Evolutionary conservation across 2,797 vertebrate genomes (phyloP).

Genomic region (Peromyscus attwateri): DNA sequence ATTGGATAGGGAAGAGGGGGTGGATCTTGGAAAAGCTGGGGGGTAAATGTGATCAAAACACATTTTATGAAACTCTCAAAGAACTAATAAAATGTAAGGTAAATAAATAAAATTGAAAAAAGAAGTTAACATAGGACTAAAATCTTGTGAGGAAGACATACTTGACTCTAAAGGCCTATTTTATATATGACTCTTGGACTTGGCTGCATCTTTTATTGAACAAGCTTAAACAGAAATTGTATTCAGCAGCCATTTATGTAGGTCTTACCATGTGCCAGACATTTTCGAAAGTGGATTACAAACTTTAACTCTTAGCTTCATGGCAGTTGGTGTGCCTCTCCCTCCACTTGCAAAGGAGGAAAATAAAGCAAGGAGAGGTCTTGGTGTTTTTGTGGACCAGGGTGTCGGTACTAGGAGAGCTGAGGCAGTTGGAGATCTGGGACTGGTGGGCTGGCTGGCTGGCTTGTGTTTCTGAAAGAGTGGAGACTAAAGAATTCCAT

Average conservation of each 20-base stretch:
- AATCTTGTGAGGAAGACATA: background rate
- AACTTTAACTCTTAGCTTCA: background rate
- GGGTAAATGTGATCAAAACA: background rate
- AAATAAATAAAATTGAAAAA: background rate
- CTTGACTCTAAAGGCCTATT: background rate
- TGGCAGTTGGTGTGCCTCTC: background rate
- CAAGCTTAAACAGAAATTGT: background rate
- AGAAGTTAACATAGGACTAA: background rate
- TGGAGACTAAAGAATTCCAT: background rate
- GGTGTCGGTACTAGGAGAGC: background rate
- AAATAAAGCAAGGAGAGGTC: background rate
- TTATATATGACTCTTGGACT: background rate
- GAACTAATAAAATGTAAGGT: background rate
- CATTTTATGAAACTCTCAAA: background rate
- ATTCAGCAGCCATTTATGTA: background rate
- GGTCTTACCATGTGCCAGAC: constrained; percentile 11
- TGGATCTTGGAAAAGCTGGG: background rate
- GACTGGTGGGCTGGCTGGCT: background rate
- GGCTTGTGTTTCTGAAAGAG: background rate
- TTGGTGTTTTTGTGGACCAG: background rate
- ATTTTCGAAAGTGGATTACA: background rate
- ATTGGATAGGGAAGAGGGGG: background rate
- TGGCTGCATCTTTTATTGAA: background rate
- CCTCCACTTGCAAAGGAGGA: background rate
- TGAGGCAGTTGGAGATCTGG: background rate